Evolutionary conservation across 2,797 vertebrate species (phyloP).

Genomic region (Onychomys leucogaster): DNA sequence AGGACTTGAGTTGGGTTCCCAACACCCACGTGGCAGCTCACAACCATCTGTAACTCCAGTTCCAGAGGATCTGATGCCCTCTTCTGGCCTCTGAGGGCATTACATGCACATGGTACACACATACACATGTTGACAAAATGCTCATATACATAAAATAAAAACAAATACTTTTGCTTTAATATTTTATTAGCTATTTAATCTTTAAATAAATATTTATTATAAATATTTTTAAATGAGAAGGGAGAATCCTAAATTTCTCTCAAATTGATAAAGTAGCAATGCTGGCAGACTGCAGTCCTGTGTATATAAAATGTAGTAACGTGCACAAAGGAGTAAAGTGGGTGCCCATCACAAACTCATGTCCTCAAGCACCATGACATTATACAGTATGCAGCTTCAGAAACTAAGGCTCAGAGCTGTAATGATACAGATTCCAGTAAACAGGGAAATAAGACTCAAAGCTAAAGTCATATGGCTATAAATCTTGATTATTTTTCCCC

Average conservation of each 20-base stretch:
- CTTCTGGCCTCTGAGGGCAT: background rate
- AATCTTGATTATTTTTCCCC: background rate
- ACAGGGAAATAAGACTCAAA: background rate
- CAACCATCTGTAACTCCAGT: background rate
- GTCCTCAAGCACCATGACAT: background rate
- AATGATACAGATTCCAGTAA: background rate
- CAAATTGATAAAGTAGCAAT: background rate
- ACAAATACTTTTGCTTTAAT: background rate
- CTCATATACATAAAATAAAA: background rate
- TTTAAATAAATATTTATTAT: background rate
- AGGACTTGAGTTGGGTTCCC: background rate
- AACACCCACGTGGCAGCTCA: background rate
- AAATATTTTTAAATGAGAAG: background rate
- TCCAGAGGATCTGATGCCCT: background rate
- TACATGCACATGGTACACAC: background rate
- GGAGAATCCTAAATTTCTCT: slow-evolving; percentile 17
- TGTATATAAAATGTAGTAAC: background rate
- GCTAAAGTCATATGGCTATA: background rate
- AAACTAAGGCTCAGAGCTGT: background rate
- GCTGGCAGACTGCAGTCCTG: background rate
- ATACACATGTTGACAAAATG: background rate
- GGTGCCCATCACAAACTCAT: background rate
- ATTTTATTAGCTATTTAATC: background rate
- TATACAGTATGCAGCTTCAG: background rate
- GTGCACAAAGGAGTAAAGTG: background rate